These are phyloP conservation scores for Andrena bucephala DNA, from an alignment of 2,888 invertebrate species.

Conservation along the genomic window DNA sequence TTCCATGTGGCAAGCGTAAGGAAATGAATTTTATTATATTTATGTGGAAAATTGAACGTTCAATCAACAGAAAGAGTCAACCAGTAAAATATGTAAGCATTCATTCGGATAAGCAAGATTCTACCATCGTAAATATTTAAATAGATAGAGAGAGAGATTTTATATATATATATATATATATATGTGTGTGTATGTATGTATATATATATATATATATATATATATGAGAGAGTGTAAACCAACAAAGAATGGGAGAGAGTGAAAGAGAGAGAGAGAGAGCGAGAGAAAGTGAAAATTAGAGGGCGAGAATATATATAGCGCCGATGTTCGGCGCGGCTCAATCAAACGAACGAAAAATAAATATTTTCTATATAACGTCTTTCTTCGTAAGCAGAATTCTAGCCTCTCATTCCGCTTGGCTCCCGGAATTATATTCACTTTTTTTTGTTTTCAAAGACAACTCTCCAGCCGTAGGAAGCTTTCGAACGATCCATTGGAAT, in stretches of 20 bases:
- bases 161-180: conserved; percentile 12
- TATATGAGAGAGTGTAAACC: conserved; percentile 31
- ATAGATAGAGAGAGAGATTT: conserved; percentile 62
- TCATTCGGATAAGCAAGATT: conserved; percentile 54
- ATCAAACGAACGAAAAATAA: conserved; percentile 79
- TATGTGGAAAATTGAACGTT: conserved; percentile 28
- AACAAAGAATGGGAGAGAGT: conserved; percentile 5
- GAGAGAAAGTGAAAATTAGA: conserved; percentile 33
- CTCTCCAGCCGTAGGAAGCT: conserved; percentile 4
- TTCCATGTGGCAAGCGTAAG: not conserved
- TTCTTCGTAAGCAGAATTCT: conserved; percentile 78
- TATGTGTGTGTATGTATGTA: conserved; percentile 11
- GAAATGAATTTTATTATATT: not conserved
- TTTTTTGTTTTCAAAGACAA: conserved; percentile 8
- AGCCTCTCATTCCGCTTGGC: conserved; percentile 78
- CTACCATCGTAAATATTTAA: conserved; percentile 53
- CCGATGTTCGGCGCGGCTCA: conserved; percentile 78
- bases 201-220: not conserved
- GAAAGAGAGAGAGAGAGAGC: conserved; percentile 12
- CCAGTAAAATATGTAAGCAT: not conserved
- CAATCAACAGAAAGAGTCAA: conserved; percentile 36
- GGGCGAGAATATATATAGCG: conserved; percentile 74
- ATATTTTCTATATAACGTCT: conserved; percentile 82
- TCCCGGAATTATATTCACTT: conserved; percentile 47
- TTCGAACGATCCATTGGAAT: conserved; percentile 1